Evolutionary conservation across 53 echinoderm and acorn worm genomes (phyloP), one percentile per base, ranked within the genome.

Genomic region (Pentamera pediparva): DNA sequence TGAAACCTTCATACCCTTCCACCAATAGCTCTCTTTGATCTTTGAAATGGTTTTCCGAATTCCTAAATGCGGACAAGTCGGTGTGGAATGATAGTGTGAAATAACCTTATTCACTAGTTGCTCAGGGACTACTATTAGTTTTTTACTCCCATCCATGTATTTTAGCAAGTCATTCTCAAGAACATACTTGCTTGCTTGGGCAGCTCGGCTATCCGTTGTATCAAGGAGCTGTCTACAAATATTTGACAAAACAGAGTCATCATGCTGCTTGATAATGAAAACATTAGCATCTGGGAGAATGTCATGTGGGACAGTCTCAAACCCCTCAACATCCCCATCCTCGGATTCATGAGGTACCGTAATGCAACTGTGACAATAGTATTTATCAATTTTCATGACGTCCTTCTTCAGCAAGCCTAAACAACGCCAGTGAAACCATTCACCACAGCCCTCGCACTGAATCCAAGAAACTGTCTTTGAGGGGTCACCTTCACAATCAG

Each of bases 381-480:
- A 69, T 10, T 13, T 11, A 43, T 47, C 48, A 7, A 41, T 43
- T 3, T 47, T 17, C 26, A 43, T 47, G 45, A 37, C 69, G 4
- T 75, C 56, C 26, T 38, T 13, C 57, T 40, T 81, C 56, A 18
- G 63, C 59, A 6, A 37, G 19, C 28, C 47, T 49, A 25, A 25
- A 59, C 5, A 85, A 5, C 15, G 32, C 19, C 2, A 80, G 39
- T 80, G 85, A 43, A 50, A 75, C 75, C 80, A 85, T 35, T 35
- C n/a, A 59, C 75, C 52, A 58, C 80, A 85, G 8, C 20, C 43
- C 27, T 80, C 85, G 69, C 80, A 85, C 15, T 75, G 80, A 13
- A 80, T 39, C 85, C 80, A 85, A 48, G 75, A 55, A 1, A 85
- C 21, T 2, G 75, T 34, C 6, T 50, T 26, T 4, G 30, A 54